Conservation (phyloP, 2,888 invertebrate species). For the Apodemia zela region DNA sequence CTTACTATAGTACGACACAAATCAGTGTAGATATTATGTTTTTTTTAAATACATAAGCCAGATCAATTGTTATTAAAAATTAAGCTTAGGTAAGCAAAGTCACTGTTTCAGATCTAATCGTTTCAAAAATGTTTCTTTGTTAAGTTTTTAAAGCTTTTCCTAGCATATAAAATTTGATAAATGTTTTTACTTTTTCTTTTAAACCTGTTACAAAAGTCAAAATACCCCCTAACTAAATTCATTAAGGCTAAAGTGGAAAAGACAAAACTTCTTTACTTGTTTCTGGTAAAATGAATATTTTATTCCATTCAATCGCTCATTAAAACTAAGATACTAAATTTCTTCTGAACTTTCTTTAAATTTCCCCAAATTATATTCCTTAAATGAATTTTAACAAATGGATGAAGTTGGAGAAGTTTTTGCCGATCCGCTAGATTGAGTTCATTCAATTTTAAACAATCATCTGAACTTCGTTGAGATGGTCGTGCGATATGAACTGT, state of each 20-base stretch:
- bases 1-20: too few relatives aligned
- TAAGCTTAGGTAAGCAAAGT: too few relatives aligned
- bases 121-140: too few relatives aligned
- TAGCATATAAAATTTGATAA: too few relatives aligned
- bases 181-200: too few relatives aligned
- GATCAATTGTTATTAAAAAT: too few relatives aligned
- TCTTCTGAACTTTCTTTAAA: conserved; percentile 10
- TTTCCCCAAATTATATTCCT: conserved; percentile 8
- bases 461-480: conserved; percentile 8
- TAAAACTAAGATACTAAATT: conserved; percentile 1
- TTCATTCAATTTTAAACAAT: conserved; percentile 13
- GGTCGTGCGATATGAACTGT: conserved; percentile 5
- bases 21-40: too few relatives aligned
- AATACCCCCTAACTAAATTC: not conserved
- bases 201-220: too few relatives aligned
- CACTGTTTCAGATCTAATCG: too few relatives aligned
- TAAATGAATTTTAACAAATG: conserved; percentile 15
- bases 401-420: conserved; percentile 12
- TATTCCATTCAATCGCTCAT: conserved; percentile 3
- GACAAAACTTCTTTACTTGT: not conserved
- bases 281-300: not conserved
- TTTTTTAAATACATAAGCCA: too few relatives aligned
- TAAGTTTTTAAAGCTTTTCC: too few relatives aligned
- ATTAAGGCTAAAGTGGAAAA: not conserved
- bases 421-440: conserved; percentile 7